Evolutionary conservation across 2,113 vertebrate genomes (phyloP).

Genomic region (Scolopax mira): DNA sequence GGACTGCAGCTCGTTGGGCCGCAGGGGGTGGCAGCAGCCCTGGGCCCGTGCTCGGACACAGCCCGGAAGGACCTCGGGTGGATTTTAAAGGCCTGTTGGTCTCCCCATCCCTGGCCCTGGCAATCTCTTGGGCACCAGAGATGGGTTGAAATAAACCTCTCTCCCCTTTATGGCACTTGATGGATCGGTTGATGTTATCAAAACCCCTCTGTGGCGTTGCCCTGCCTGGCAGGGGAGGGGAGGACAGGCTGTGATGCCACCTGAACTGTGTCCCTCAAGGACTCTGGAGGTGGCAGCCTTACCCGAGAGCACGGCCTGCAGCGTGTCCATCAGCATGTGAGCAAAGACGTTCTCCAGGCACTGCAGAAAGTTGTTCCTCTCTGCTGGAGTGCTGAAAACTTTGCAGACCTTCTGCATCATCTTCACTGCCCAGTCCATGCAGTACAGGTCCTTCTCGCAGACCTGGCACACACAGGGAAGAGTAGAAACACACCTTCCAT

Average conservation of each 20-base stretch:
- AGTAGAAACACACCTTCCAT: accelerated
- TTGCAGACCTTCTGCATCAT: slow-evolving; percentile 85
- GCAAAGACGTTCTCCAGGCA: slow-evolving; percentile 83
- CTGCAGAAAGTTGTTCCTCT: slow-evolving; percentile 82
- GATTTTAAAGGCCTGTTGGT: neutral
- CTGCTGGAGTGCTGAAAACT: slow-evolving; percentile 69
- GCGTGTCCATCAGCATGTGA: slow-evolving; percentile 76
- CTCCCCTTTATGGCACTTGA: accelerated
- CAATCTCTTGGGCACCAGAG: neutral
- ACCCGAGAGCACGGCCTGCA: slow-evolving; percentile 79
- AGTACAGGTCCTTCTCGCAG: slow-evolving; percentile 89
- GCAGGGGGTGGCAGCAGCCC: neutral
- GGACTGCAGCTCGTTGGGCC: neutral
- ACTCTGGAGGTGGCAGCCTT: neutral
- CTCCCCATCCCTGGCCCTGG: accelerated
- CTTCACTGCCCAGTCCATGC: slow-evolving; percentile 87
- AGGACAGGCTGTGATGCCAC: neutral
- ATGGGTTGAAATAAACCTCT: accelerated
- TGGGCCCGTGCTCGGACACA: neutral
- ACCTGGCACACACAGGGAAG: slow-evolving; percentile 71
- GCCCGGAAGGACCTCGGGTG: accelerated
- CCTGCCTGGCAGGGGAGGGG: neutral
- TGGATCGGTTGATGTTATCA: neutral
- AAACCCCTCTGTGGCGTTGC: accelerated
- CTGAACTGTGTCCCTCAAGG: accelerated